Base-by-base conservation (phyloP, 2,113 vertebrate genomes). In the Chaenogobius annularis region DNA sequence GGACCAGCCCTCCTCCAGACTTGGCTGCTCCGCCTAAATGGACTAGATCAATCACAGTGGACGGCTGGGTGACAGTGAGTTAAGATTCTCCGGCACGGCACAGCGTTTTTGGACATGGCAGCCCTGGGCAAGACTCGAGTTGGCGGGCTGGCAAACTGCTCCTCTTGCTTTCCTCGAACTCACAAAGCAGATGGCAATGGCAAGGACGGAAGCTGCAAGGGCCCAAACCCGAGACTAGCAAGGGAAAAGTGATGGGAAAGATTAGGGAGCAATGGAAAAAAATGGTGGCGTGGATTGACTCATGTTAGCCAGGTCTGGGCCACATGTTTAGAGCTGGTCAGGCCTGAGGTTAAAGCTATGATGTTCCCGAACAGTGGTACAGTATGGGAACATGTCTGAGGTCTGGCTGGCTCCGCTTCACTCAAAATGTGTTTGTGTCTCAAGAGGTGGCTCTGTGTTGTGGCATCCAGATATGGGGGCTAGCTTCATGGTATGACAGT, bases 11-110 rank as follows among this genome's bases (percentile, higher is more conserved):
- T 92, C 91, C 91, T 85, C 80, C 85, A 79, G 91, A 85, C 86
- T 88, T 87, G 91, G 87, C 87, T 85, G 92, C 85, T 89, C 83
- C 54, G 77, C 82, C 92, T 94, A 94, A 94, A 94, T 94, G 92
- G 92, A 93, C 88, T 89, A 92, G 93, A 94, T 94, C 93, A 93
- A 94, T 94, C 93, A 94, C 88, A 63, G 77, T 81, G 85, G 88
- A 92, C 85, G 87, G 85, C 87, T 74, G 82, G 76, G 89, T 89
- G 91, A 93, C 93, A 93, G 87, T 92, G 93, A 93, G 92, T 92
- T 93, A 92, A 93, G 88, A 89, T 82, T 89, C 87, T 65, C 78
- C 63, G 87, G 87, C 89, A 83, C 83, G 85, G 87, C 86, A 63
- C 90, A 76, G 87, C 55, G 85, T 86, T 91, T 90, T 87, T 88